Evolutionary conservation across 2,113 vertebrate species (phyloP).

Genomic region (Psammodynastes pulverulentus): DNA sequence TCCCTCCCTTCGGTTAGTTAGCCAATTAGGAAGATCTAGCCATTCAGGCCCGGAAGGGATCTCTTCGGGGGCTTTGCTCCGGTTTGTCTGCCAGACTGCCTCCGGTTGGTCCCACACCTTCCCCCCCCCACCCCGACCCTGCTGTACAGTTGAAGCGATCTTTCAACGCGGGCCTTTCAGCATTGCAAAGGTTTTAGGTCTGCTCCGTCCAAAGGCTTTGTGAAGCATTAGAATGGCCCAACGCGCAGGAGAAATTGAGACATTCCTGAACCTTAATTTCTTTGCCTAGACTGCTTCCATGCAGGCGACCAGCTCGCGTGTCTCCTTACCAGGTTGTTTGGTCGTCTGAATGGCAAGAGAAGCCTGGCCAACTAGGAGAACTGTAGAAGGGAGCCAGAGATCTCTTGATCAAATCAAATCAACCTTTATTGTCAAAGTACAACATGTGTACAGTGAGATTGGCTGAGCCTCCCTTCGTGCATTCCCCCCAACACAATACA

Average conservation of each 20-base stretch:
- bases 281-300: conserved; percentile 15
- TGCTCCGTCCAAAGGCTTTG: neutral
- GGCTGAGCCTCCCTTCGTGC: too few species aligned
- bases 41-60: neutral
- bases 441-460: too few species aligned
- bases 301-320: neutral
- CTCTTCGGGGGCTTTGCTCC: neutral
- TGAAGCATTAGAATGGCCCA: neutral
- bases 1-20: neutral
- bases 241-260: neutral
- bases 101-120: neutral
- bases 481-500: too few species aligned
- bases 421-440: too few species aligned
- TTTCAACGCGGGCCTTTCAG: neutral
- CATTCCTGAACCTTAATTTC: conserved; percentile 14
- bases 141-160: neutral
- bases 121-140: neutral
- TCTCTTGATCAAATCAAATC: too few species aligned
- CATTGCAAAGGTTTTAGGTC: neutral
- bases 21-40: neutral
- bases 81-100: neutral
- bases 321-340: too few species aligned
- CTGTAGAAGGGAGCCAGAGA: too few species aligned
- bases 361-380: neutral
- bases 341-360: neutral